Conservation (phyloP, 2,113 vertebrate genomes). For the Ellobius talpinus region DNA sequence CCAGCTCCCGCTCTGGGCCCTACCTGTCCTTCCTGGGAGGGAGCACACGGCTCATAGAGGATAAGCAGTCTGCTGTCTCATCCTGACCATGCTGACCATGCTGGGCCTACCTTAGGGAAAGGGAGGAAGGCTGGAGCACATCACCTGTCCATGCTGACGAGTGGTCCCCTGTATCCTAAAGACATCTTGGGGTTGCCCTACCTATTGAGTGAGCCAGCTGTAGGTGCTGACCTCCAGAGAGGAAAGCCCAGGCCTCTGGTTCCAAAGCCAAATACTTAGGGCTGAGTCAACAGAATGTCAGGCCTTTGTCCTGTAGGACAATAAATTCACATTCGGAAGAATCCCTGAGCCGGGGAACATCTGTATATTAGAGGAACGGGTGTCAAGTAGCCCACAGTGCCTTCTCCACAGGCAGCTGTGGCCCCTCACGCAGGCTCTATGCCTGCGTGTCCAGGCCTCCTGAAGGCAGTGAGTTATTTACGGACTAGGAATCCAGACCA, state of each 20-base stretch:
- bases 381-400: fast-evolving
- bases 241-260: fast-evolving
- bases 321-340: fast-evolving
- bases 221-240: background rate
- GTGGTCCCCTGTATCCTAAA: background rate
- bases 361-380: fast-evolving
- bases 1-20: background rate
- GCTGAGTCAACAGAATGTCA: background rate
- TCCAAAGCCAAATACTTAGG: background rate
- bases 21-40: background rate
- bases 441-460: background rate
- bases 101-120: background rate
- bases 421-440: fast-evolving
- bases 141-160: background rate
- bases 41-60: background rate
- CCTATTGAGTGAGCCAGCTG: fast-evolving
- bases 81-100: too few relatives aligned
- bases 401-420: background rate
- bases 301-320: background rate
- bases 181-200: fast-evolving
- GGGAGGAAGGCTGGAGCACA: fast-evolving
- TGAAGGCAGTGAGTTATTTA: background rate
- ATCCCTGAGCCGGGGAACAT: fast-evolving
- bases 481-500: background rate
- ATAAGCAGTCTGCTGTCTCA: background rate